Conservation (phyloP, 2,113 vertebrate genomes). For the Myrmecobius fasciatus region DNA sequence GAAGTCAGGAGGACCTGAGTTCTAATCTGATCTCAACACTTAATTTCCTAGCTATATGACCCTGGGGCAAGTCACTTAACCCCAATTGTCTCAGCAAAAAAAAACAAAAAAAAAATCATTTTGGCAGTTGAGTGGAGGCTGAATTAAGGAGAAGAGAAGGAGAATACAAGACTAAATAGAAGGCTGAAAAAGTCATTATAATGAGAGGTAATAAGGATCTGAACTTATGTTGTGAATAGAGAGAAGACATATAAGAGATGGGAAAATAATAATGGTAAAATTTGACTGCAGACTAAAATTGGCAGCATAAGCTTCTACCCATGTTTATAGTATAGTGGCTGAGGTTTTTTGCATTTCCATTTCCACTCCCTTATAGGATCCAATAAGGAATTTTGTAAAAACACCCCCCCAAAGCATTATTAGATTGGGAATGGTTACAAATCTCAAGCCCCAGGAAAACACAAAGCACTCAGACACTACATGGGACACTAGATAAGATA, state of each 20-base stretch:
- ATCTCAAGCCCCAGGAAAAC: background rate
- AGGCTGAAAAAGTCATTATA: background rate
- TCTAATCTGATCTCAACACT: too few species aligned
- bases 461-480: background rate
- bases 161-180: background rate
- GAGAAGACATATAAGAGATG: background rate
- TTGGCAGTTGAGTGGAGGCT: background rate
- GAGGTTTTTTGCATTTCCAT: background rate
- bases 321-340: background rate
- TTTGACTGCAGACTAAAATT: background rate
- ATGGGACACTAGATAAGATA: background rate
- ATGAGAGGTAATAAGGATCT: background rate
- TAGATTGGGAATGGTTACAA: background rate
- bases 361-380: background rate
- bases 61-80: too few species aligned
- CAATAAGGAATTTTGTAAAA: background rate
- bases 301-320: background rate
- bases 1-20: too few species aligned
- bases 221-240: background rate
- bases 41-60: too few species aligned
- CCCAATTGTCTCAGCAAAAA: too few species aligned
- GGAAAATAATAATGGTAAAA: background rate
- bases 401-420: background rate
- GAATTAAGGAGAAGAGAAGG: background rate
- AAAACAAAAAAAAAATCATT: too few species aligned